Percentiles rank a stretch among this genome's conserved stretches.
phyloP scores from a whole-genome alignment of 2,888 invertebrate species.

The Nineta flava region DNA sequence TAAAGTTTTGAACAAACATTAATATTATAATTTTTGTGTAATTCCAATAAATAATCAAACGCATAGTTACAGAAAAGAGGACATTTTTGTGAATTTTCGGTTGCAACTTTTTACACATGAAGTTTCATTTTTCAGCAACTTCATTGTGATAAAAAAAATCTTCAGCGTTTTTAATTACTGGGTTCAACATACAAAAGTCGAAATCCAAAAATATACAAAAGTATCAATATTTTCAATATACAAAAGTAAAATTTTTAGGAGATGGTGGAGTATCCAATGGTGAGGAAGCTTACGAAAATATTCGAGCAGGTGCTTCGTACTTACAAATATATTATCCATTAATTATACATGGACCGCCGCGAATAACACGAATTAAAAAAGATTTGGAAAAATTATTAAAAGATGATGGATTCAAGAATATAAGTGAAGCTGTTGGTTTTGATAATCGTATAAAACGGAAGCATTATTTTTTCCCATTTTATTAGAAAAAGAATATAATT shows the following conservation, averaged over 20 bases:
- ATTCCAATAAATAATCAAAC: no score
- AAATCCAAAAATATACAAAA: no score
- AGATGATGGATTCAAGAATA: conserved; percentile 47
- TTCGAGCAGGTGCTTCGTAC: conserved; percentile 82
- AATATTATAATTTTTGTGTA: no score
- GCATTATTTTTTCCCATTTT: conserved; percentile 1
- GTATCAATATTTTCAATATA: neutral
- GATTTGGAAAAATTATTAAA: conserved; percentile 57
- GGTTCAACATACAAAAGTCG: no score
- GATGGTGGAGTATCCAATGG: conserved; percentile 88
- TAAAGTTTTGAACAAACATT: no score
- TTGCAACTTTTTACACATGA: no score
- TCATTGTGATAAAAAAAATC: no score
- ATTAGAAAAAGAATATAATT: neutral
- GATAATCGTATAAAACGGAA: conserved; percentile 9
- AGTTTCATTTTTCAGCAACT: no score
- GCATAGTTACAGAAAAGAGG: no score
- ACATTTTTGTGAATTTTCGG: no score
- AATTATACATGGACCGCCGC: conserved; percentile 69
- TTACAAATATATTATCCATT: conserved; percentile 86
- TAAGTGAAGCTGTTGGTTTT: conserved; percentile 63
- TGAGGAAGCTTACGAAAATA: conserved; percentile 84
- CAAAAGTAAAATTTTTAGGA: conserved; percentile 34
- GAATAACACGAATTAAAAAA: conserved; percentile 62
- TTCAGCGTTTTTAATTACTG: no score